phyloP scores from a whole-genome alignment of 2,113 vertebrate genomes.

The Epinephelus fuscoguttatus region DNA sequence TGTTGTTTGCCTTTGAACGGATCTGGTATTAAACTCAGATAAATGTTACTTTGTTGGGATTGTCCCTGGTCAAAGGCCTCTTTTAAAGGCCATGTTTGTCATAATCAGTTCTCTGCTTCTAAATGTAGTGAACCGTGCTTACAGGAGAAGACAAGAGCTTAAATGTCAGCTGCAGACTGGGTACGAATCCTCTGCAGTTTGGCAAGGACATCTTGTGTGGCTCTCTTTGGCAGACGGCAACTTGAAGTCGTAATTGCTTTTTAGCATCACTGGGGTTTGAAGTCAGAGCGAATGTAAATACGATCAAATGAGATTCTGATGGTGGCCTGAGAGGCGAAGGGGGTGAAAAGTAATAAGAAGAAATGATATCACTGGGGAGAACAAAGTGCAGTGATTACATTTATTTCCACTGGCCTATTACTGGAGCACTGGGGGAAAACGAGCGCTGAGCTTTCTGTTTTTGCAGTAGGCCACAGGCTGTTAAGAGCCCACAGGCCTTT shows the following conservation, averaged over 20 bases:
- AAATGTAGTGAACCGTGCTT: slow-evolving; percentile 69
- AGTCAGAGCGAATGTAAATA: slow-evolving; percentile 78
- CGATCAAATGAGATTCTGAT: slow-evolving; percentile 81
- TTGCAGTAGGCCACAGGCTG: slow-evolving; percentile 54
- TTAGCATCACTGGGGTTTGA: slow-evolving; percentile 63
- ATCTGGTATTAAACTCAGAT: slow-evolving; percentile 71
- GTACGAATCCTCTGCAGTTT: slow-evolving; percentile 51
- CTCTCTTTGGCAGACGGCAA: slow-evolving; percentile 63
- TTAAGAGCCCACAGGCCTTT: slow-evolving; percentile 56
- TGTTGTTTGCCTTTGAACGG: slow-evolving; percentile 51
- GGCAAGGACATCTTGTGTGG: slow-evolving; percentile 58
- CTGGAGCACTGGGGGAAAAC: slow-evolving; percentile 70
- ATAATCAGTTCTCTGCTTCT: slow-evolving; percentile 71
- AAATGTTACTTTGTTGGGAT: slow-evolving; percentile 78
- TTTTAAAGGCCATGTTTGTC: slow-evolving; percentile 82
- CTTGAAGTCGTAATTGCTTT: slow-evolving; percentile 78
- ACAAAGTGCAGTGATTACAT: slow-evolving; percentile 85
- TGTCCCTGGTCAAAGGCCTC: slow-evolving; percentile 78
- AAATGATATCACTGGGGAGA: slow-evolving; percentile 78
- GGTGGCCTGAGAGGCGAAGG: slow-evolving; percentile 66
- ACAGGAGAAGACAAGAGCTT: slow-evolving; percentile 58
- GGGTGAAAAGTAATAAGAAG: slow-evolving; percentile 78
- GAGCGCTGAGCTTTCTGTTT: slow-evolving; percentile 73
- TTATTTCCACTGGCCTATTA: slow-evolving; percentile 83
- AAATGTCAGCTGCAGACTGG: slow-evolving; percentile 76